Evolutionary conservation across 2,888 invertebrate species (phyloP).

Genomic region (Hymenopus coronatus): DNA sequence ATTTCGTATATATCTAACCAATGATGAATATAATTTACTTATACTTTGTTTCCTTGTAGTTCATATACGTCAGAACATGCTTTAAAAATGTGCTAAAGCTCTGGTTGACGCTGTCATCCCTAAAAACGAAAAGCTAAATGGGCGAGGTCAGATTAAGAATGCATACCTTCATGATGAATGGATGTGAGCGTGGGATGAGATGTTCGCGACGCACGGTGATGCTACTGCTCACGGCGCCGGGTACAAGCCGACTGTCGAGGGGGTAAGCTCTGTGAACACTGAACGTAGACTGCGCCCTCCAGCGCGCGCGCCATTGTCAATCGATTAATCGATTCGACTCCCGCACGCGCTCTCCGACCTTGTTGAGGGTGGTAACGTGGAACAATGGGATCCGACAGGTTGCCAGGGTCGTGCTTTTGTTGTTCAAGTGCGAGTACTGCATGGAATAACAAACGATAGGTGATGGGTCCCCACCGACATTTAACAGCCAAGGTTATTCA

Average conservation of each 20-base stretch:
- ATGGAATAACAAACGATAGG: background rate
- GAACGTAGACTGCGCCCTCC: background rate
- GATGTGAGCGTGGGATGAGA: background rate
- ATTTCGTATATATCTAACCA: too few species aligned
- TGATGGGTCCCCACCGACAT: background rate
- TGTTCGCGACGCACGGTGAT: background rate
- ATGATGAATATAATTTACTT: too few species aligned
- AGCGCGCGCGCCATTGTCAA: background rate
- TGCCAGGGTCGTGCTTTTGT: background rate
- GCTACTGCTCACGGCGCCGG: background rate
- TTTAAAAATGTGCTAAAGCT: too few species aligned
- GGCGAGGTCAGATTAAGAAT: background rate
- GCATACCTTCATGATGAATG: background rate
- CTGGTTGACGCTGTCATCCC: background rate
- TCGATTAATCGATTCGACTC: constrained; percentile 2
- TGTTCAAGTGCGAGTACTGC: background rate
- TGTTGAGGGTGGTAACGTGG: background rate
- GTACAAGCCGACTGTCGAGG: background rate
- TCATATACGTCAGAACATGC: too few species aligned
- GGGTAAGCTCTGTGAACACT: background rate
- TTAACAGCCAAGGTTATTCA: background rate
- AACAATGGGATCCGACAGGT: background rate
- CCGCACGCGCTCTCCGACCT: constrained; percentile 6
- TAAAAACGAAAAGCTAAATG: background rate
- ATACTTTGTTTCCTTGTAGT: too few species aligned